These are phyloP conservation scores for Pollenia labialis DNA, from an alignment of 2,888 invertebrate species.

Conservation along the genomic window DNA sequence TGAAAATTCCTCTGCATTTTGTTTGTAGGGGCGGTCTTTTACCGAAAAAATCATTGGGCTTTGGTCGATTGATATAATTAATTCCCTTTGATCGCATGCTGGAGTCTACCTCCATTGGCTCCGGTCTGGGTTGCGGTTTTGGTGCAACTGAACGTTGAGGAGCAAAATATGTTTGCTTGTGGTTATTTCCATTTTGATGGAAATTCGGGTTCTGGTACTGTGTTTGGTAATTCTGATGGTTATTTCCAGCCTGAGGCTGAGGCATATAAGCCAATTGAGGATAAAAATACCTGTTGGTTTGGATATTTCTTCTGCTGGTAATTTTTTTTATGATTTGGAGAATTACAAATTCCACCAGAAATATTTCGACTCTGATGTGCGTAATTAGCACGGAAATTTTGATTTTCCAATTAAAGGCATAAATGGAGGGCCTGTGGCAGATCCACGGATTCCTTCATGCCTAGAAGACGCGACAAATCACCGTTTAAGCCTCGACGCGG, in stretches of 20 bases:
- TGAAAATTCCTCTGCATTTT: slow-evolving; percentile 17
- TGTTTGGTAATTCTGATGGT: background rate
- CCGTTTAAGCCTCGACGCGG: slow-evolving; percentile 26
- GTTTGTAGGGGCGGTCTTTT: slow-evolving; percentile 31
- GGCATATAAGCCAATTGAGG: too few species aligned
- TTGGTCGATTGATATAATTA: slow-evolving; percentile 35
- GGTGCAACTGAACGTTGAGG: slow-evolving; percentile 30
- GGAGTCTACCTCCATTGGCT: slow-evolving; percentile 37
- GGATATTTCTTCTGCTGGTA: too few species aligned
- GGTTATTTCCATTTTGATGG: background rate
- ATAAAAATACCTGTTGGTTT: too few species aligned
- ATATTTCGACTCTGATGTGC: too few species aligned
- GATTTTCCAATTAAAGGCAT: background rate
- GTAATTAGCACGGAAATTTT: background rate
- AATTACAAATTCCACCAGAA: too few species aligned
- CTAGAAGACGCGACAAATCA: slow-evolving; percentile 36
- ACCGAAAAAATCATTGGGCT: slow-evolving; percentile 1
- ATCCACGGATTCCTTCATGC: slow-evolving; percentile 27
- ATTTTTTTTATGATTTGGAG: too few species aligned
- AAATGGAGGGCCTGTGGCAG: slow-evolving; percentile 4
- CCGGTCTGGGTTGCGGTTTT: slow-evolving; percentile 47
- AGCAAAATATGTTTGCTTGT: background rate
- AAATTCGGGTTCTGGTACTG: background rate
- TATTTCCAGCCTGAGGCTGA: too few species aligned
- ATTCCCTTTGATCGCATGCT: background rate